Evolutionary conservation across 2,888 invertebrate genomes (phyloP).

Genomic region (Escarpia spicata): DNA sequence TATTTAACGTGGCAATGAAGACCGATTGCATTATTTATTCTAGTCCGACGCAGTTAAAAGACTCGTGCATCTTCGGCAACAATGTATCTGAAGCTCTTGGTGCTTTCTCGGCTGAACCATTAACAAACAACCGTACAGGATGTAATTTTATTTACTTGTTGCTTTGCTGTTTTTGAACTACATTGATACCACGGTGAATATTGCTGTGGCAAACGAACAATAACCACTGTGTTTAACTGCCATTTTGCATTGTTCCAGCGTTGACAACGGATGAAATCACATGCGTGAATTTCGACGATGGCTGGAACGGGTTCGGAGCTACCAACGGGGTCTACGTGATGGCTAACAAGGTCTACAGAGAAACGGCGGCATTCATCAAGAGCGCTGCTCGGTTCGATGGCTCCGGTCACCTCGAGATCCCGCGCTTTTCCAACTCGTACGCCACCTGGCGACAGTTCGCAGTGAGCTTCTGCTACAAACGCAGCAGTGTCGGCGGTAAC

Average conservation of each 20-base stretch:
- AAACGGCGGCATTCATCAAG: not conserved
- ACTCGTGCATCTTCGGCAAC: too few relatives aligned
- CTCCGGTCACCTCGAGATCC: conserved; percentile 22
- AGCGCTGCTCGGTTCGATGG: not conserved
- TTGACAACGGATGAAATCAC: not conserved
- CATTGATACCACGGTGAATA: too few relatives aligned
- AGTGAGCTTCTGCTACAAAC: conserved; percentile 20
- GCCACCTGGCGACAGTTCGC: not conserved
- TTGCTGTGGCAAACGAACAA: too few relatives aligned
- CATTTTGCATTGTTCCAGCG: not conserved
- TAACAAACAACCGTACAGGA: too few relatives aligned
- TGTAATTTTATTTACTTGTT: too few relatives aligned
- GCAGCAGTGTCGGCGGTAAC: not conserved
- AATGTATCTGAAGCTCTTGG: too few relatives aligned
- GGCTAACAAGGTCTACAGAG: not conserved
- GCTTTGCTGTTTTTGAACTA: too few relatives aligned
- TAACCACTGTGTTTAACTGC: not conserved
- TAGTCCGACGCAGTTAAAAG: too few relatives aligned
- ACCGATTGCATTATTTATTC: too few relatives aligned
- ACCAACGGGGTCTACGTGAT: not conserved
- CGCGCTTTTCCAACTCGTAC: conserved; percentile 18
- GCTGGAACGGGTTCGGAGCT: not conserved
- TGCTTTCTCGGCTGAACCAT: too few relatives aligned
- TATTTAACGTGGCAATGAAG: too few relatives aligned
- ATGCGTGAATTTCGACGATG: not conserved